Conservation (phyloP, 2,113 vertebrate species). For the Oxyruncus cristatus region DNA sequence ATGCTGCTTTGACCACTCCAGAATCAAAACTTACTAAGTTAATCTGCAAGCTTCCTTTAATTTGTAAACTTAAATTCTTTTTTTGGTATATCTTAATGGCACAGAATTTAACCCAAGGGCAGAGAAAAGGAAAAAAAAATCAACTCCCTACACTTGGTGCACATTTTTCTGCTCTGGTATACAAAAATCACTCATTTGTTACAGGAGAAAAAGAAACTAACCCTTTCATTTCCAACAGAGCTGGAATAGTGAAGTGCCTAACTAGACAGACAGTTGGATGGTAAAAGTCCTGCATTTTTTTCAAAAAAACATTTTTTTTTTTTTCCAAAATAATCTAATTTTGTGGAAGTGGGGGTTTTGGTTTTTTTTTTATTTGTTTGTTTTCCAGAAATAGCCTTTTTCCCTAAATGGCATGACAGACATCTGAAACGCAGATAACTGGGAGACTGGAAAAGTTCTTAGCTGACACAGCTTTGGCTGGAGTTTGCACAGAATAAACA, state of each 20-base stretch:
- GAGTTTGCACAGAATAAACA: background rate
- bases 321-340: background rate
- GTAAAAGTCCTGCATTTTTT: background rate
- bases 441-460: background rate
- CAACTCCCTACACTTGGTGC: background rate
- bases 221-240: background rate
- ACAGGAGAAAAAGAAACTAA: background rate
- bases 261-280: background rate
- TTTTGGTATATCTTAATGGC: background rate
- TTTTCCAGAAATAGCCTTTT: background rate
- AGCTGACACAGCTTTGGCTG: background rate
- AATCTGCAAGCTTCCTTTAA: background rate
- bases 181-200: background rate
- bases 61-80: background rate
- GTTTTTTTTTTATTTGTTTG: background rate
- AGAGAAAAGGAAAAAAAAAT: background rate
- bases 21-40: background rate
- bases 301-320: background rate
- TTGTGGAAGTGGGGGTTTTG: background rate
- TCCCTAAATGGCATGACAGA: background rate
- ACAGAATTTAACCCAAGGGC: background rate
- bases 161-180: background rate
- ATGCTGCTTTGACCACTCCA: background rate
- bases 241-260: background rate
- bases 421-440: background rate